A percentile compares a stretch with the other conserved stretches of the same genome.
Conservation (phyloP, 2,888 invertebrate genomes). For the Drosophila lutescens region DNA sequence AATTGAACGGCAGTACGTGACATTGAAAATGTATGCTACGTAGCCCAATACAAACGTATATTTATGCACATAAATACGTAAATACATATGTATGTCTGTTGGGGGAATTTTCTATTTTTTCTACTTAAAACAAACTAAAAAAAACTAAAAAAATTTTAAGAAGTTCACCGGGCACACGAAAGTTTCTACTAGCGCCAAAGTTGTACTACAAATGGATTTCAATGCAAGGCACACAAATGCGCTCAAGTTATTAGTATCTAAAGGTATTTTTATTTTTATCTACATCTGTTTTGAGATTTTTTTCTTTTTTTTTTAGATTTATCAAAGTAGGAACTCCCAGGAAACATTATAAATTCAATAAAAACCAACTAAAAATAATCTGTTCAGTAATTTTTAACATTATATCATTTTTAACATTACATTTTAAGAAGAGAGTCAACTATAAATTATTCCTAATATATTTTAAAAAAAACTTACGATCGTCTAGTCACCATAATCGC, state of each 20-base stretch:
- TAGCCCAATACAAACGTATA: conserved; percentile 11
- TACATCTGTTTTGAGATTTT: too few species aligned
- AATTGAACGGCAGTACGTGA: conserved; percentile 46
- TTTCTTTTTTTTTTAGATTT: too few species aligned
- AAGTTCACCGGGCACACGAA: conserved; percentile 1
- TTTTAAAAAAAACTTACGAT: too few species aligned
- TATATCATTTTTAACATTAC: too few species aligned
- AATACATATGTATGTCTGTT: neutral
- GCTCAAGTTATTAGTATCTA: neutral
- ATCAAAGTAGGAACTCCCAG: too few species aligned
- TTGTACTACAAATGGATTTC: conserved; percentile 7
- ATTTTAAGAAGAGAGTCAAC: too few species aligned
- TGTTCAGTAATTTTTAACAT: too few species aligned
- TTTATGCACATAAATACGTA: neutral
- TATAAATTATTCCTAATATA: too few species aligned
- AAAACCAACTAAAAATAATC: too few species aligned
- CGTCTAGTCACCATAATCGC: too few species aligned
- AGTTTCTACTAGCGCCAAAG: conserved; percentile 5
- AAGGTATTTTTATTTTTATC: too few species aligned
- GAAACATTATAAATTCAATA: too few species aligned
- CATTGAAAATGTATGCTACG: conserved; percentile 53
- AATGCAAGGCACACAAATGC: neutral
- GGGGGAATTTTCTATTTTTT: neutral
- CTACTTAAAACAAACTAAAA: neutral
- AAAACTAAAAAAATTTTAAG: neutral